phyloP scores from a whole-genome alignment of 2,113 vertebrate species.

The Oreochromis spilurus region DNA sequence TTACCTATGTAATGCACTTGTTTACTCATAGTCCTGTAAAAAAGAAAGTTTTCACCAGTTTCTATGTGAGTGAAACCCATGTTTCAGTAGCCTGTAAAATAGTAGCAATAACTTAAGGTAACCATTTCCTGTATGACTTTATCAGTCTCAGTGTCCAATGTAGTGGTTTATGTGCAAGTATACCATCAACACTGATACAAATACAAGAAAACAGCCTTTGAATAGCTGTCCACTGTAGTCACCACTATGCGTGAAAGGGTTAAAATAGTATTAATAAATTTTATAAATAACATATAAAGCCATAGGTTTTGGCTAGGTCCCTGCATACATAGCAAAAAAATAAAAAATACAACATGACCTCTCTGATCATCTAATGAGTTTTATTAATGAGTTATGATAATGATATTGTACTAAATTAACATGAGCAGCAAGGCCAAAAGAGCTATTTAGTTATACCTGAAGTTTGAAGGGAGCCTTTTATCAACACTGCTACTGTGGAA shows the following conservation, averaged over 20 bases:
- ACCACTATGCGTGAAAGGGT: background rate
- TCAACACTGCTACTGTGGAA: background rate
- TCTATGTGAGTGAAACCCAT: background rate
- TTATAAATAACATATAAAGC: background rate
- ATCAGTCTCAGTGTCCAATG: background rate
- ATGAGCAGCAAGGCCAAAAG: background rate
- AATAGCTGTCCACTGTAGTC: background rate
- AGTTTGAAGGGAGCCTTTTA: background rate
- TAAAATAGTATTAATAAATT: constrained; percentile 19
- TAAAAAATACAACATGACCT: background rate
- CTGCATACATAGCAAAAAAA: background rate
- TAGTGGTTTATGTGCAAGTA: background rate
- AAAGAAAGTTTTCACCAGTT: accelerated
- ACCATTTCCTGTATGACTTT: background rate
- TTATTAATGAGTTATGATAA: background rate
- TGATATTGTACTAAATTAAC: background rate
- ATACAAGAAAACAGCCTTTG: background rate
- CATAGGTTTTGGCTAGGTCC: background rate
- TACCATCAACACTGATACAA: background rate
- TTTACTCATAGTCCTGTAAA: background rate
- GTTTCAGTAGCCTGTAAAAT: background rate
- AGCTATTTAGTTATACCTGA: background rate
- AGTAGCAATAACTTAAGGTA: background rate
- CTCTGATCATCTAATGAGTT: background rate
- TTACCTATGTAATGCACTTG: background rate